phyloP scores from a whole-genome alignment of 2,113 vertebrate genomes.

The Pelecanus crispus region DNA sequence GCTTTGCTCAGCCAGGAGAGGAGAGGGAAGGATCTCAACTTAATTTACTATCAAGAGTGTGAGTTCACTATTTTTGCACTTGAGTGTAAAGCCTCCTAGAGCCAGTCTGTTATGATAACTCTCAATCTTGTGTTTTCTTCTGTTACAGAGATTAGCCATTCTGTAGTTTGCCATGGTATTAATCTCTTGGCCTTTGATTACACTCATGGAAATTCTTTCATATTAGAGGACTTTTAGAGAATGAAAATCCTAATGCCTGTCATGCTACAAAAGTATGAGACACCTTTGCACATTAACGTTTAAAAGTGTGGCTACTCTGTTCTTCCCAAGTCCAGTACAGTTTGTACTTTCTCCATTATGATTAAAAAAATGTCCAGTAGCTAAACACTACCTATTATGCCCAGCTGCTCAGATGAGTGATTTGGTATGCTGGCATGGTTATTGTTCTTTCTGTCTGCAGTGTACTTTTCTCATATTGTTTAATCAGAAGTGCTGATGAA shows the following conservation, averaged over 20 bases:
- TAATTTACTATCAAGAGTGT: background rate
- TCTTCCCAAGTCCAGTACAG: background rate
- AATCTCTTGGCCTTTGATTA: background rate
- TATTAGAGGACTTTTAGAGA: background rate
- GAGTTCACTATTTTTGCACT: background rate
- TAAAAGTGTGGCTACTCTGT: background rate
- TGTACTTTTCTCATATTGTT: background rate
- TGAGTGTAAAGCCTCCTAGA: background rate
- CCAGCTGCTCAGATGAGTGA: background rate
- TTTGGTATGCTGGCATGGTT: rapidly evolving
- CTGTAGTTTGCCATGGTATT: background rate
- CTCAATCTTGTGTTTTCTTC: background rate
- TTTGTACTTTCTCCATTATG: background rate
- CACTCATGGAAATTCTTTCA: background rate
- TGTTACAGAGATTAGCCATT: background rate
- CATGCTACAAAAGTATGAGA: background rate
- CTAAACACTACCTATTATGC: background rate
- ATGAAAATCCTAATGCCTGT: background rate
- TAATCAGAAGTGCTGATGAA: background rate
- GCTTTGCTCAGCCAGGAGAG: background rate
- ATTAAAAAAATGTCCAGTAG: background rate
- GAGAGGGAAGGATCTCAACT: background rate
- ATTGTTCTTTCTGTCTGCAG: background rate
- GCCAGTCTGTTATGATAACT: background rate
- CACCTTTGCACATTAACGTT: background rate